phyloP scores from a whole-genome alignment of 2,888 invertebrate genomes.

The Parnassius smintheus region DNA sequence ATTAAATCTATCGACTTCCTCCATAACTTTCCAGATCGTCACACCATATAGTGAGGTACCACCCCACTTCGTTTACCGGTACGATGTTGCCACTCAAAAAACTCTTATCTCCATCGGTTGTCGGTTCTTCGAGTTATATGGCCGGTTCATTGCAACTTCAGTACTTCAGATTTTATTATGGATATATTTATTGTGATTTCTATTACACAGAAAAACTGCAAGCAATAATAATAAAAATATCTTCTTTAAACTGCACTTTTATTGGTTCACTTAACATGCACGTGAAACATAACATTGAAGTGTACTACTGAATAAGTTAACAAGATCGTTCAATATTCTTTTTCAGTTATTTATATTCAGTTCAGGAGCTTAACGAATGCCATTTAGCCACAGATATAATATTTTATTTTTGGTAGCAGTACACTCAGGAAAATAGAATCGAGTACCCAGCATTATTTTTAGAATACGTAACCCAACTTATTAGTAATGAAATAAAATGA shows the following conservation, averaged over 20 bases:
- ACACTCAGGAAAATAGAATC: slow-evolving; percentile 36
- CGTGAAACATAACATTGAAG: slow-evolving; percentile 13
- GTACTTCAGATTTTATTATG: no score
- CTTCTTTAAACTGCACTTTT: slow-evolving; percentile 9
- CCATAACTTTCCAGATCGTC: no score
- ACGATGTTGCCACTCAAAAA: no score
- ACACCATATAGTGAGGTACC: no score
- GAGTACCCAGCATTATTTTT: slow-evolving; percentile 24
- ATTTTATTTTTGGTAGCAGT: slow-evolving; percentile 31
- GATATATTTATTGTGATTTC: no score
- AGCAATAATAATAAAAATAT: no score
- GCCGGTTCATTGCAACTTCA: no score
- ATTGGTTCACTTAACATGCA: slow-evolving; percentile 28
- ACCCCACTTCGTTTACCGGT: no score
- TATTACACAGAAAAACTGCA: no score
- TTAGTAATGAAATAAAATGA: slow-evolving; percentile 12
- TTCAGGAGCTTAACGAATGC: slow-evolving; percentile 26
- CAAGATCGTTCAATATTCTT: slow-evolving; percentile 24
- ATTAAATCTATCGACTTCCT: no score
- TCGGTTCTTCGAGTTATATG: no score
- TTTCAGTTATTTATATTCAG: slow-evolving; percentile 33
- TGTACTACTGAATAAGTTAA: background rate
- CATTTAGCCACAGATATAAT: slow-evolving; percentile 28
- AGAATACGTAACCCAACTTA: slow-evolving; percentile 16
- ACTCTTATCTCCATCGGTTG: no score